A percentile compares a stretch with the other conserved stretches of the same genome.
Evolutionary conservation across 2,113 vertebrate species (phyloP).

Genomic region (Mormyrus iriodes): DNA sequence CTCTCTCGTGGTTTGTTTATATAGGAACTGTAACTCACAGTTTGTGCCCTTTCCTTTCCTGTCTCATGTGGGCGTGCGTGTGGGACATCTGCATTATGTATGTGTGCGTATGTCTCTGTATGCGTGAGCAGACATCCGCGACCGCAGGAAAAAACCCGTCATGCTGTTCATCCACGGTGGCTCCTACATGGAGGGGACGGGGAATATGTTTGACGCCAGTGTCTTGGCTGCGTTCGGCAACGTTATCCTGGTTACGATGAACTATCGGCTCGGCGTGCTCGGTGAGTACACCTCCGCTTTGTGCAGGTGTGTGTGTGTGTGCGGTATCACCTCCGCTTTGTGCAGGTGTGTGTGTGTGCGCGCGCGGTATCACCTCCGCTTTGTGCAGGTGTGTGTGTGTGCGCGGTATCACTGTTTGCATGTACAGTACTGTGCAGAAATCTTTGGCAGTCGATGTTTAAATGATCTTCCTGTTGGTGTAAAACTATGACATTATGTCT

Average conservation of each 20-base stretch:
- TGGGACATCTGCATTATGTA: neutral
- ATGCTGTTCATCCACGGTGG: conserved; percentile 89
- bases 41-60: neutral
- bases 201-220: conserved; percentile 89
- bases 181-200: conserved; percentile 86
- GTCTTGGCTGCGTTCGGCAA: conserved; percentile 83
- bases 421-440: neutral
- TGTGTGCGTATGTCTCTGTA: conserved; percentile 7
- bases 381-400: neutral
- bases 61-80: neutral
- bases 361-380: neutral
- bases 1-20: neutral
- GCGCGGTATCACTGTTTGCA: neutral
- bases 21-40: neutral
- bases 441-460: neutral
- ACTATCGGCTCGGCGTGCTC: conserved; percentile 87
- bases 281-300: conserved; percentile 58
- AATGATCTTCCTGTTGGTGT: neutral
- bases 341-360: neutral
- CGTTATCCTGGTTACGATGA: conserved; percentile 86
- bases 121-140: conserved; percentile 72
- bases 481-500: neutral
- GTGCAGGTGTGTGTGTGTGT: neutral
- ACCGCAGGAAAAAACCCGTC: conserved; percentile 82
- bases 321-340: too few relatives aligned